Percentiles rank a stretch among this genome's conserved stretches.
Evolutionary conservation across 2,888 invertebrate species (phyloP).

Genomic region (Aphrophora alni): DNA sequence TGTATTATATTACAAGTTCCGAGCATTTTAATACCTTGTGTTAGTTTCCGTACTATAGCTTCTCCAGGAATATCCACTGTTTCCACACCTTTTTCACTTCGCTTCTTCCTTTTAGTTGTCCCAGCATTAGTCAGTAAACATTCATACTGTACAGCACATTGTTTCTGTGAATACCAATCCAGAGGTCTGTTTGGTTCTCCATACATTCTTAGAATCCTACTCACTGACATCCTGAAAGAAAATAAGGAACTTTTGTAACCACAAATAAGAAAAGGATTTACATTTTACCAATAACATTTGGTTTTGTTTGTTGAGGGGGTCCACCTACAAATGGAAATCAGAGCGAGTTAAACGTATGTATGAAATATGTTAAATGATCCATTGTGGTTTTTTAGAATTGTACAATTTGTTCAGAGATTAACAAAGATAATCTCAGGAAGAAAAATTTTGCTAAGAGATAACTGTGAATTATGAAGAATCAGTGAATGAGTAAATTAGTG

Average conservation of each 20-base stretch:
- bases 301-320: too few species aligned
- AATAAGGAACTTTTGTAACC: neutral
- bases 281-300: too few species aligned
- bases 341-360: too few species aligned
- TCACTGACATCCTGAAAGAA: slow-evolving; percentile 84
- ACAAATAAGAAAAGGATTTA: neutral
- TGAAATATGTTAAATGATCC: too few species aligned
- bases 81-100: slow-evolving; percentile 56
- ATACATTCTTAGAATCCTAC: slow-evolving; percentile 72
- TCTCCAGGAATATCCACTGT: slow-evolving; percentile 76
- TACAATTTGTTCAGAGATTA: too few species aligned
- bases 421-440: too few species aligned
- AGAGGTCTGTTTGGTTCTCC: slow-evolving; percentile 76
- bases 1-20: too few species aligned
- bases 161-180: slow-evolving; percentile 91
- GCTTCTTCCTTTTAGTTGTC: slow-evolving; percentile 77
- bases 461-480: too few species aligned
- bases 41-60: slow-evolving; percentile 76
- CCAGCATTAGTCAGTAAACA: slow-evolving; percentile 81
- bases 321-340: too few species aligned
- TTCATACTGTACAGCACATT: slow-evolving; percentile 90
- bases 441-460: too few species aligned
- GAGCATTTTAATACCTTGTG: slow-evolving; percentile 61
- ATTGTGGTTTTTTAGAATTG: too few species aligned
- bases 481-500: too few species aligned